A percentile compares a stretch with the other conserved stretches of the same genome.
phyloP scores from a whole-genome alignment of 2,888 invertebrate species.

The Apodemia hepburni region DNA sequence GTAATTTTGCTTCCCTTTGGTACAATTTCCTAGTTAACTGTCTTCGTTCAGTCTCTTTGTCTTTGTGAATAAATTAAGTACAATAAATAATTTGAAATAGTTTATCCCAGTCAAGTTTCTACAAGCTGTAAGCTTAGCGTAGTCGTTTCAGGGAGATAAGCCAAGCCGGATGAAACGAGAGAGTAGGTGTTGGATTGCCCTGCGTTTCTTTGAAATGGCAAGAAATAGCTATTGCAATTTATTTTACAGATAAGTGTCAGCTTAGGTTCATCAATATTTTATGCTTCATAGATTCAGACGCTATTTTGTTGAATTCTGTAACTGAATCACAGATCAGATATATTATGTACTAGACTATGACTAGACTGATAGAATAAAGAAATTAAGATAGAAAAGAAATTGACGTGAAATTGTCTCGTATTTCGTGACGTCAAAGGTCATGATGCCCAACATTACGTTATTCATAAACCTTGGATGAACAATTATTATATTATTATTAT shows the following conservation, averaged over 20 bases:
- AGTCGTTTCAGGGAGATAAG: constrained; percentile 9
- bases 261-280: constrained; percentile 3
- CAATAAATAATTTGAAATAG: constrained; percentile 16
- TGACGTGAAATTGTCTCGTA: no score
- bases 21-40: constrained; percentile 4
- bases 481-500: no score
- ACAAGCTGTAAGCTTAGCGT: constrained; percentile 10
- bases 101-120: constrained; percentile 7
- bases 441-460: no score
- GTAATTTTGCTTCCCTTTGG: background rate
- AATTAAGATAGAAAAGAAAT: no score
- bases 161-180: constrained; percentile 14
- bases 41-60: constrained; percentile 11
- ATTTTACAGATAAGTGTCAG: background rate
- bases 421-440: no score
- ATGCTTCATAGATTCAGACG: background rate
- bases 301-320: no score
- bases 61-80: constrained; percentile 14
- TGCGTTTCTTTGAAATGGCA: constrained; percentile 7
- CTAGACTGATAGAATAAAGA: no score
- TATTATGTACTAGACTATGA: no score
- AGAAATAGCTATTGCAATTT: constrained; percentile 10
- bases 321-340: no score
- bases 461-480: no score
- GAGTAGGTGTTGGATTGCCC: constrained; percentile 6